Percentiles rank a stretch among this genome's conserved stretches.
phyloP scores from a whole-genome alignment of 2,113 vertebrate species.

The Coreoperca whiteheadi region DNA sequence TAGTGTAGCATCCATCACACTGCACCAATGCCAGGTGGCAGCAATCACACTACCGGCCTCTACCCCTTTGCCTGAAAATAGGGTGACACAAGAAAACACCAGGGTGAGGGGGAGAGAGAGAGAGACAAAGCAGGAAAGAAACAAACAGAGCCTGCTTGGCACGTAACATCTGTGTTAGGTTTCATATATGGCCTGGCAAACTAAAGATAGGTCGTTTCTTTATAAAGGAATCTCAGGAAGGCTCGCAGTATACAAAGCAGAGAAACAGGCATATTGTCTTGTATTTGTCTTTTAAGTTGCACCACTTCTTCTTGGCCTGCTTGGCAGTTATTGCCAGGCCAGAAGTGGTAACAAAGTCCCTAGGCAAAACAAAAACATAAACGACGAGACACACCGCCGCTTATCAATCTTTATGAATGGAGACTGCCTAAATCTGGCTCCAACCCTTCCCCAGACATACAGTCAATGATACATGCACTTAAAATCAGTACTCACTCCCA shows the following conservation, averaged over 20 bases:
- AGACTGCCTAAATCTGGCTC: neutral
- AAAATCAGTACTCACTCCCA: neutral
- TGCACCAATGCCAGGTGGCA: neutral
- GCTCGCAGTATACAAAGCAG: neutral
- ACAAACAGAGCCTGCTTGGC: no score
- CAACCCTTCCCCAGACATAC: neutral
- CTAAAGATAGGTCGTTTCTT: no score
- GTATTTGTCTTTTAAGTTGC: neutral
- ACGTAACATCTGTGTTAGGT: no score
- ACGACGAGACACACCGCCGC: neutral
- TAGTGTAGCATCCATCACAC: neutral
- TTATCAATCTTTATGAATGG: neutral
- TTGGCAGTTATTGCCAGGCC: neutral
- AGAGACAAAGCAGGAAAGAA: no score
- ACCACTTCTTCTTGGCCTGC: neutral
- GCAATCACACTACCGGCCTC: neutral
- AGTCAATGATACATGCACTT: neutral
- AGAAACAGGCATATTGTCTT: neutral
- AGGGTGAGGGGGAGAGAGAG: no score
- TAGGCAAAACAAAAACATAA: neutral
- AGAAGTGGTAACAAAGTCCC: neutral
- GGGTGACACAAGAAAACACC: no score
- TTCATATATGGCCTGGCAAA: no score
- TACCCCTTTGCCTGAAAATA: no score
- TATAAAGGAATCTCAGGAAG: neutral